Conservation (phyloP, 2,797 vertebrate species). For the Lacerta agilis region DNA sequence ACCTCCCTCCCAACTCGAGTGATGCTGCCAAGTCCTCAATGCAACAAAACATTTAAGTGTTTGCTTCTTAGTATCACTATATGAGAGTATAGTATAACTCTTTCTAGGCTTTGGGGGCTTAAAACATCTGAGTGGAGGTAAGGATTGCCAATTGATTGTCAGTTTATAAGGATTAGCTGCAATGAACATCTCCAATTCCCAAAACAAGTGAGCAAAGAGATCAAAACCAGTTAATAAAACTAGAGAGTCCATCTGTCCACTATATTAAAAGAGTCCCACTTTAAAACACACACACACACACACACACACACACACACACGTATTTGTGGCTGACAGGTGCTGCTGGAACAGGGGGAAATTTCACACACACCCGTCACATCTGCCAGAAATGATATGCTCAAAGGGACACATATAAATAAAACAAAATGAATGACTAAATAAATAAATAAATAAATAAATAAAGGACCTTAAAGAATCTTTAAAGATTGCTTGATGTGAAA, state of each 20-base stretch:
- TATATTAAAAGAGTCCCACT: rapidly evolving
- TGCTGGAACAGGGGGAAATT: conserved; percentile 20
- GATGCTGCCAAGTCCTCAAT: neutral
- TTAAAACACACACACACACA: neutral
- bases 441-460: conserved; percentile 33
- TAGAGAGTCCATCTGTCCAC: neutral
- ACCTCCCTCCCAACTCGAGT: neutral
- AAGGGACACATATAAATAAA: conserved; percentile 43
- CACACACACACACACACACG: neutral
- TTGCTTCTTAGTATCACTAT: too few species aligned
- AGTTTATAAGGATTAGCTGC: neutral
- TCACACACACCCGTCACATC: neutral
- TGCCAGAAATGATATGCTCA: neutral
- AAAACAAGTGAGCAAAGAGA: rapidly evolving
- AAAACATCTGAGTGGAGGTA: neutral
- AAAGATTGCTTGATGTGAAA: rapidly evolving
- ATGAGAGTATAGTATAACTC: neutral
- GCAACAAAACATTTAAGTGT: neutral
- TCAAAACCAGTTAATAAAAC: neutral
- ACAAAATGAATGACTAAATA: neutral
- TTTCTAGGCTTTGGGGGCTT: neutral
- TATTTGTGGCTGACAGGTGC: rapidly evolving
- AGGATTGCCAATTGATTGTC: neutral
- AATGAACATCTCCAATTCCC: rapidly evolving
- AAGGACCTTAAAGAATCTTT: neutral